A percentile compares a stretch with the other conserved stretches of the same genome.
Evolutionary conservation across 2,888 invertebrate species (phyloP).

Genomic region (Cephus sareptanus): DNA sequence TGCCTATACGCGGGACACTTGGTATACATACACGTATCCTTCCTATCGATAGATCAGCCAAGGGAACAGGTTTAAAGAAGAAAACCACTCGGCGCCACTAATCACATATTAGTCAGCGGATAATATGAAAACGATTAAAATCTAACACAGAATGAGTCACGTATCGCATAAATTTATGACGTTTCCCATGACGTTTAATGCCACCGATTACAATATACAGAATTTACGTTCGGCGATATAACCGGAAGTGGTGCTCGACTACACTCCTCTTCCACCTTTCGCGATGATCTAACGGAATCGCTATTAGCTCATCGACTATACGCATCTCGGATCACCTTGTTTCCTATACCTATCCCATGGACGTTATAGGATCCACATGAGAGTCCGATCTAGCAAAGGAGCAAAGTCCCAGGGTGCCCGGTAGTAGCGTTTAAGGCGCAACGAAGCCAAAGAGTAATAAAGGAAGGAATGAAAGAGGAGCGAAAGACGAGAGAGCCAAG

Average conservation of each 20-base stretch:
- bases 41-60: neutral
- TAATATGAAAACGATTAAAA: slow-evolving; percentile 20
- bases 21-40: neutral
- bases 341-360: neutral
- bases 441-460: neutral
- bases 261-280: neutral
- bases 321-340: neutral
- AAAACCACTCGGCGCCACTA: neutral
- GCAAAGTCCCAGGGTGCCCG: neutral
- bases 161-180: neutral
- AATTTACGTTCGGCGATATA: neutral
- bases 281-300: neutral
- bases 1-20: neutral
- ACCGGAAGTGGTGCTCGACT: neutral
- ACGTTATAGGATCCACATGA: neutral
- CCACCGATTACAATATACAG: neutral
- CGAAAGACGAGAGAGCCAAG: neutral
- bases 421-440: neutral
- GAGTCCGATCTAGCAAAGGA: neutral
- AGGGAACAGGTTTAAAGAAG: neutral
- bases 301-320: neutral
- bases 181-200: neutral
- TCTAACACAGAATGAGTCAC: slow-evolving; percentile 13
- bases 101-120: slow-evolving; percentile 11
- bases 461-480: neutral